Percentiles rank a stretch among this genome's conserved stretches.
These are phyloP conservation scores for Autographa gamma DNA, from an alignment of 2,888 invertebrate species.

Conservation along the genomic window DNA sequence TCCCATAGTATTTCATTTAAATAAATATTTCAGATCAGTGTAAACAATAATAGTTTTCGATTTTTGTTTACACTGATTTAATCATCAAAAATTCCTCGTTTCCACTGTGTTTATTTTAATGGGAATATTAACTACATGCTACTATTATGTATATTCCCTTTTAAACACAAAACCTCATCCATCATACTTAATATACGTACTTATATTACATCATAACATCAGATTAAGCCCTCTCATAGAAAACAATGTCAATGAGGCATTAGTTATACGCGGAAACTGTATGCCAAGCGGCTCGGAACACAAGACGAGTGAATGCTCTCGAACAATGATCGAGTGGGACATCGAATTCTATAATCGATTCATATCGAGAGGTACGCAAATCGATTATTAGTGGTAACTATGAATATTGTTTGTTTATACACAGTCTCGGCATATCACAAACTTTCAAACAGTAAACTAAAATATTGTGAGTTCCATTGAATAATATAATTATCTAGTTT, in stretches of 20 bases:
- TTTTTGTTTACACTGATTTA: too few relatives aligned
- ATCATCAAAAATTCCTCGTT: too few relatives aligned
- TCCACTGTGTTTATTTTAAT: too few relatives aligned
- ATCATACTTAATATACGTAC: slow-evolving; percentile 18
- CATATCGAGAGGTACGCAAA: slow-evolving; percentile 59
- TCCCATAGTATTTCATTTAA: too few relatives aligned
- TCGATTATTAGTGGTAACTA: not conserved
- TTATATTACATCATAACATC: slow-evolving; percentile 21
- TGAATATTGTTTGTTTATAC: too few relatives aligned
- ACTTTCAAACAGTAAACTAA: too few relatives aligned
- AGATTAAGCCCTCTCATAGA: slow-evolving; percentile 22
- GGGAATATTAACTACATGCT: too few relatives aligned
- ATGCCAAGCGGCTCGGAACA: slow-evolving; percentile 61
- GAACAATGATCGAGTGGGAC: slow-evolving; percentile 62
- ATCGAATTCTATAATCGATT: slow-evolving; percentile 59
- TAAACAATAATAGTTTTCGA: too few relatives aligned
- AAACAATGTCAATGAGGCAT: slow-evolving; percentile 37
- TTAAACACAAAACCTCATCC: slow-evolving; percentile 12
- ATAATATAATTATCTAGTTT: too few relatives aligned
- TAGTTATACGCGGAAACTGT: slow-evolving; percentile 46
- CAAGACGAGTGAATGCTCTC: slow-evolving; percentile 52
- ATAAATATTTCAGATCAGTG: too few relatives aligned
- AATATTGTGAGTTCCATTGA: too few relatives aligned
- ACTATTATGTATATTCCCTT: slow-evolving; percentile 7
- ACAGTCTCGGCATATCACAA: too few relatives aligned